Percentiles rank a stretch among this genome's conserved stretches.
Evolutionary conservation across 2,888 invertebrate species (phyloP).

Genomic region (Coelopa pilipes): DNA sequence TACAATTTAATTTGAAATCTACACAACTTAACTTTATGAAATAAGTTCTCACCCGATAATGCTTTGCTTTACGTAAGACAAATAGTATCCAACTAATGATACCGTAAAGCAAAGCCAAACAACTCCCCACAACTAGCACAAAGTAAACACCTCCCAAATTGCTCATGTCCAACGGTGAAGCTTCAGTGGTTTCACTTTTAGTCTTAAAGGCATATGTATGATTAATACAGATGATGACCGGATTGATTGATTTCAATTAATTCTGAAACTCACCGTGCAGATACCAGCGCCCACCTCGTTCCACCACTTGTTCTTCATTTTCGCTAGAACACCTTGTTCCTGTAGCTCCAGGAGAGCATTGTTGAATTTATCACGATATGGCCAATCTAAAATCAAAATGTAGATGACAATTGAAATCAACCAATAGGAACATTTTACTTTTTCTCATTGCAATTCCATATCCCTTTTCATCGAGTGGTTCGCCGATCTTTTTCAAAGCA

Average conservation of each 20-base stretch:
- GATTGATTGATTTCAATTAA: not conserved
- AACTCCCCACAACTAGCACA: constrained; percentile 70
- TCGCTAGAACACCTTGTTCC: constrained; percentile 81
- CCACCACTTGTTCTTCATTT: constrained; percentile 91
- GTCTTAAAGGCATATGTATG: constrained; percentile 42
- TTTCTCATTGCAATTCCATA: constrained; percentile 80
- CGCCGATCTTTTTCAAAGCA: constrained; percentile 72
- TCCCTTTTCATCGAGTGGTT: constrained; percentile 76
- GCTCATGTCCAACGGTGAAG: constrained; percentile 70
- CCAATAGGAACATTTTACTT: constrained; percentile 65
- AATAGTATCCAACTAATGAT: constrained; percentile 59
- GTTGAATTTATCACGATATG: constrained; percentile 79
- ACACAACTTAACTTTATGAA: not conserved
- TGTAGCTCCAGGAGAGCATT: constrained; percentile 85
- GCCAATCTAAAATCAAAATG: constrained; percentile 56
- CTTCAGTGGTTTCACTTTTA: constrained; percentile 60
- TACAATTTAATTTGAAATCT: not conserved
- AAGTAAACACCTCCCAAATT: constrained; percentile 76
- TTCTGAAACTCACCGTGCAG: constrained; percentile 29
- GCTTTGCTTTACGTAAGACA: constrained; percentile 57
- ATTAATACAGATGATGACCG: too few relatives aligned
- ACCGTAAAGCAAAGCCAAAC: constrained; percentile 58
- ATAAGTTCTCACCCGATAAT: constrained; percentile 55
- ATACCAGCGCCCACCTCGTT: constrained; percentile 82
- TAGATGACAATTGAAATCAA: not conserved